Evolutionary conservation across 2,888 invertebrate species (phyloP), one percentile per base, ranked within the genome.

Genomic region (Macaria notata): DNA sequence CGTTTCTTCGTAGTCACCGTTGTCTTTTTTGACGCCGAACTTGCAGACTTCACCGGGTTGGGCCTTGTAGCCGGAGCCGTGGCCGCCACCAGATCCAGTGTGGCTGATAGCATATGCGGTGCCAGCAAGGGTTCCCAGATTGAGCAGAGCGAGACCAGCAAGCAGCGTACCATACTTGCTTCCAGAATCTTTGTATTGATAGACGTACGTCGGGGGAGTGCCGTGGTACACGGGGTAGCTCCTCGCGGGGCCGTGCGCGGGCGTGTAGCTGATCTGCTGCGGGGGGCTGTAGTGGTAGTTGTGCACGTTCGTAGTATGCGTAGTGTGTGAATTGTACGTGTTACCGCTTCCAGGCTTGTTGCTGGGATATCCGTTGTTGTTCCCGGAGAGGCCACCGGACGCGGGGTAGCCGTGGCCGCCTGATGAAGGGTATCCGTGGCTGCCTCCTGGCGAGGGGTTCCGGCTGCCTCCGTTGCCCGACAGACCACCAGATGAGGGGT

Each of bases 1-100:
- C 0, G 89, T 88, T 70, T 88, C 87, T 63, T 89, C 88, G 54
- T 86, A 87, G 52, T 86, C 86, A 1, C 88, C 87, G 57, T 88
- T 88, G 38, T 83, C 84, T 72, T 84, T 88, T 61, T 73, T 84
- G 31, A 89, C 59, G 29, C 82, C 89, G 56, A 89, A 87, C 72
- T 86, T 88, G 63, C 89, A 89, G 8, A 84, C 65, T 74, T 89
- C 88, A 6, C 87, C 88, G 0, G 83, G 79, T 59, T 80, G 71
- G 0, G 84, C 58, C 53, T 73, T 82, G 64, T 88, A 87, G 31
- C 56, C 70, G 8, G 49, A 33, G 19, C 54, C 30, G 19, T 54
- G 54, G 9, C 54, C 54, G 33, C 59, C 55, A n/a, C 62, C 58
- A 38, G 62, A 50, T 36, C 62, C 70, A 6, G 54, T 50, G 29